Evolutionary conservation across 2,888 invertebrate genomes (phyloP), one percentile per base, ranked within the genome.

Genomic region (Phragmatobia fuliginosa): DNA sequence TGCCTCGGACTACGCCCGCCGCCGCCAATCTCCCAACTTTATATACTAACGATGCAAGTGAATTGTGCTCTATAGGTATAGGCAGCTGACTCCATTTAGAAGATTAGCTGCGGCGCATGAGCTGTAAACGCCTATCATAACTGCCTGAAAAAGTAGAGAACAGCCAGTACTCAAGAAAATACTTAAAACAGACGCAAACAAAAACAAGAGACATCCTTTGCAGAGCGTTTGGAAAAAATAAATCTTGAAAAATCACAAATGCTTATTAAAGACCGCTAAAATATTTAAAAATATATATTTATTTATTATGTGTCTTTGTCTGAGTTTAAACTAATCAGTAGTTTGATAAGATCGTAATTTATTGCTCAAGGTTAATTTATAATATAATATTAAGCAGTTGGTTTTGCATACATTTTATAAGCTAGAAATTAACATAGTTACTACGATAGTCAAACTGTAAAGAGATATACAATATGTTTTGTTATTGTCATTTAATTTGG

Each of bases 91-190:
- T 90, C 88, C 88, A 91, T 89, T 90, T 88, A 89, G 83, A 82
- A 87, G 89, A 92, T 91, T 90, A 90, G 85, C 85, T 79, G 86
- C 78, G 82, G 88, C 89, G 90, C 90, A 89, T 88, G 90, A 90
- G 87, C 90, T 78, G 81, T 88, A 83, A 78, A 77, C 70, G 79
- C 84, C 80, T 86, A 83, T 85, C 80, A 78, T 85, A 84, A 84
- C 84, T 85, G 56, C 32, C 63, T 32, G 14, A 10, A 45, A 76
- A 69, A 68, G 71, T 73, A 59, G 69, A 65, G 73, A 14, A 71
- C 75, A 62, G 49, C 36, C 49, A 68, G 36, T 68, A 65, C 71
- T 59, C 61, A 25, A 16, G 59, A 58, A 76, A 78, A 36, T 68
- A 67, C 18, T 28, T 28, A 25, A 21, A 25, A 33, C 32, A 63